Evolutionary conservation across 2,888 invertebrate genomes (phyloP), one percentile per base, ranked within the genome.

Genomic region (Dynastes grantii): DNA sequence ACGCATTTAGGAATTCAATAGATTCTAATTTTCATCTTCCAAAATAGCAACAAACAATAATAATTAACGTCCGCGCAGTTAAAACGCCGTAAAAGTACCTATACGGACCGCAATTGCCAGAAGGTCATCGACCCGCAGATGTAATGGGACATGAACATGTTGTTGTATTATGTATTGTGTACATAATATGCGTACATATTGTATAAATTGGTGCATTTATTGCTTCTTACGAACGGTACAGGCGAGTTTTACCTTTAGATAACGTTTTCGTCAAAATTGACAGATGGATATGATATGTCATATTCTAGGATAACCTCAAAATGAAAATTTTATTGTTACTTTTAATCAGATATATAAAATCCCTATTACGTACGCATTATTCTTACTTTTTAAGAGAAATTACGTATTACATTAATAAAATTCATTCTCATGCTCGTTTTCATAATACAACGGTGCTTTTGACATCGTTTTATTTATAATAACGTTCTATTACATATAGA

Each of bases 51-150:
- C 45, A 45, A 45, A 45, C 8, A 11, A 45, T 11, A 45, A 45
- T 53, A 16, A 53, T 16, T 58, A 58, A 65, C 64, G 76, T 55
- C 65, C 51, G 49, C 67, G 76, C 76, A 76, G 51, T 76, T 76
- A 13, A 53, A 11, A 37, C 6, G 32, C 32, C 32, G 32, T 37
- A 37, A 37, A 37, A 11, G 45, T 45, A 8, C 45, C 8, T 45
- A 45, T 45, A 45, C 45, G 16, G 13, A 58, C 16, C 16, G 55
- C 55, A 58, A 58, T 58, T 58, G 55, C 55, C 22, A 58, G 55
- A 58, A 58, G 55, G 55, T 58, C 55, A 58, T 22, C 22, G 55
- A 58, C 55, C 55, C 55, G 4, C 55, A 8, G 55, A 58, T 58
- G 22, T 58, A 45, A 58, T 58, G 55, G 32, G 55, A 58, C 55